Evolutionary conservation across 2,113 vertebrate genomes (phyloP), one percentile per base, ranked within the genome.

Genomic region (Natator depressus): DNA sequence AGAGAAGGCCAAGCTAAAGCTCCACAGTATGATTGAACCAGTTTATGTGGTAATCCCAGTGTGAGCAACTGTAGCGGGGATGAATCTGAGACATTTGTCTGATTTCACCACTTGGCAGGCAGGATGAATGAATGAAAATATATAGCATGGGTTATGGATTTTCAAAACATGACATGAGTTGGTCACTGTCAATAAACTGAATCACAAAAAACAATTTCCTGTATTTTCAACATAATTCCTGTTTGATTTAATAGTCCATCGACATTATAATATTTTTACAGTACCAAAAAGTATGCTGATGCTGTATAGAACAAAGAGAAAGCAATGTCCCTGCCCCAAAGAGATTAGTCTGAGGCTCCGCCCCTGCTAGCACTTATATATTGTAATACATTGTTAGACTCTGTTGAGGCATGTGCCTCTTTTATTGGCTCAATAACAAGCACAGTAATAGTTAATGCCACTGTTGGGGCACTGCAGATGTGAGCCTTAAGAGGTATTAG

Each of bases 81-180:
- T 96, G 95, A 92, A 97, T 96, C 54, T 0, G 90, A 96, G 96
- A 95, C 57, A 91, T 94, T 97, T 55, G 92, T 96, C 97, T 98
- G 97, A 98, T 98, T 97, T 97, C 98, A 98, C 97, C 98, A 97
- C 57, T 98, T 98, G 98, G 97, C 98, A 82, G 90, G 80, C 89
- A 93, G 84, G 89, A 88, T 5, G 50, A 96, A 96, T 95, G 94
- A 82, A 88, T 75, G 92, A 69, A 97, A 95, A 93, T 89, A 89
- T 57, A 90, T 31, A 55, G 82, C 53, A 8, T 72, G 85, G 91
- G 89, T 82, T 1, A 96, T 84, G 96, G 75, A 97, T 96, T 94
- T 94, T 86, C 31, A 0, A 29, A 94, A 87, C 82, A 12, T 80
- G 59, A 42, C 65, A 54, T 0, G 13, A 93, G 89, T 53, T 53